phyloP scores from a whole-genome alignment of 2,113 vertebrate species.

The Platichthys stellatus region DNA sequence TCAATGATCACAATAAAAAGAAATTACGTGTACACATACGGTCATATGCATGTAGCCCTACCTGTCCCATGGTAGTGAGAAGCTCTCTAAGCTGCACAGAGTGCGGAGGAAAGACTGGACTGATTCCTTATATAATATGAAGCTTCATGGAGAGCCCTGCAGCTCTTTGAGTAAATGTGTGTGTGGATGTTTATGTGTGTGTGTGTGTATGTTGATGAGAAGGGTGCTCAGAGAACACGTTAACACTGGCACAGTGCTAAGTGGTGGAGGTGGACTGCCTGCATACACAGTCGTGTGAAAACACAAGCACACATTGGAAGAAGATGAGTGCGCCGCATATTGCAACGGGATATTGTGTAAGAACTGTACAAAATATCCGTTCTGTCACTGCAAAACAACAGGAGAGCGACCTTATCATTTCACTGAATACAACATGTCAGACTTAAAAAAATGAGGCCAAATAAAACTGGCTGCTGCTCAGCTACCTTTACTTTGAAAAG shows the following conservation, averaged over 20 bases:
- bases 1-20: constrained; percentile 38
- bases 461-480: background rate
- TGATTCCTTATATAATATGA: constrained; percentile 76
- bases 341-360: constrained; percentile 65
- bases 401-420: background rate
- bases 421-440: background rate
- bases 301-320: constrained; percentile 2
- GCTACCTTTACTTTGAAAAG: background rate
- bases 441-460: background rate
- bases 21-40: background rate
- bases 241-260: constrained; percentile 55
- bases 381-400: constrained; percentile 7
- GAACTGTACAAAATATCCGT: constrained; percentile 23
- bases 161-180: constrained; percentile 28
- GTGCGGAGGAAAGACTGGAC: constrained; percentile 41
- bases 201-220: constrained; percentile 37
- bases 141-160: constrained; percentile 60
- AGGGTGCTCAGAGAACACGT: constrained; percentile 53
- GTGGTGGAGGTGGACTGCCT: constrained; percentile 68
- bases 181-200: constrained; percentile 32
- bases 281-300: constrained; percentile 27
- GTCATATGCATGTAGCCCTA: constrained; percentile 37
- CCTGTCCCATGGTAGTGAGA: constrained; percentile 70
- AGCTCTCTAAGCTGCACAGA: constrained; percentile 36
- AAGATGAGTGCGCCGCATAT: constrained; percentile 48